Conservation (phyloP, 2,113 vertebrate species). For the Trichomycterus rosablanca region DNA sequence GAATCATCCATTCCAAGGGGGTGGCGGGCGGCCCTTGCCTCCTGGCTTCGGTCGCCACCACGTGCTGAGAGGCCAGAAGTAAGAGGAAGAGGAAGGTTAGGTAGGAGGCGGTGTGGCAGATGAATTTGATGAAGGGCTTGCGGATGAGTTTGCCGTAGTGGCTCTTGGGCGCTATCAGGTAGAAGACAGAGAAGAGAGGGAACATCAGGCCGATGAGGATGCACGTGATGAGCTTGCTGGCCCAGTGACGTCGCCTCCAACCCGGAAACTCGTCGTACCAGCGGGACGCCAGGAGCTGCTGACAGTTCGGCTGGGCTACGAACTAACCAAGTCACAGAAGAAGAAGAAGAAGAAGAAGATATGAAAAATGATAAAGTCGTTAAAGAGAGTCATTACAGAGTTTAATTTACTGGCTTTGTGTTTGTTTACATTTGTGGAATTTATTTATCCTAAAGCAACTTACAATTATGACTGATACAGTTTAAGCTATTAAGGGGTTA, state of each 20-base stretch:
- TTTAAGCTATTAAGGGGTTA: too few species aligned
- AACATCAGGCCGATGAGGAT: slow-evolving; percentile 93
- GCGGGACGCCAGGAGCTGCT: slow-evolving; percentile 91
- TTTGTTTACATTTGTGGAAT: too few species aligned
- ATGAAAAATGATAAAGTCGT: too few species aligned
- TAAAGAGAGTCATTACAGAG: too few species aligned
- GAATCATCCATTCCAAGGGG: slow-evolving; percentile 97
- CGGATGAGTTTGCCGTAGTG: slow-evolving; percentile 95
- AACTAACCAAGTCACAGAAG: slow-evolving; percentile 70
- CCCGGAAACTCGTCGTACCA: slow-evolving; percentile 98
- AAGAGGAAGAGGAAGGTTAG: slow-evolving; percentile 97
- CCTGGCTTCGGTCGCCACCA: slow-evolving; percentile 81
- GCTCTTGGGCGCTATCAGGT: slow-evolving; percentile 92
- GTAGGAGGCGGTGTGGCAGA: slow-evolving; percentile 97
- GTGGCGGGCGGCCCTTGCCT: slow-evolving; percentile 88
- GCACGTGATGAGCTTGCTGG: slow-evolving; percentile 90
- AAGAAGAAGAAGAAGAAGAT: too few species aligned
- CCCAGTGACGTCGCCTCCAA: slow-evolving; percentile 95
- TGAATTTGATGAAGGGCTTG: slow-evolving; percentile 99
- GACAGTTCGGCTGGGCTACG: slow-evolving; percentile 97
- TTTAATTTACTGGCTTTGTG: too few species aligned
- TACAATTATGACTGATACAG: too few species aligned
- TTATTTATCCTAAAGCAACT: too few species aligned
- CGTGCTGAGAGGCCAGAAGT: slow-evolving; percentile 94
- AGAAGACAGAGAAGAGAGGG: slow-evolving; percentile 86